phyloP scores from a whole-genome alignment of 2,113 vertebrate species.

The Channa maculata region DNA sequence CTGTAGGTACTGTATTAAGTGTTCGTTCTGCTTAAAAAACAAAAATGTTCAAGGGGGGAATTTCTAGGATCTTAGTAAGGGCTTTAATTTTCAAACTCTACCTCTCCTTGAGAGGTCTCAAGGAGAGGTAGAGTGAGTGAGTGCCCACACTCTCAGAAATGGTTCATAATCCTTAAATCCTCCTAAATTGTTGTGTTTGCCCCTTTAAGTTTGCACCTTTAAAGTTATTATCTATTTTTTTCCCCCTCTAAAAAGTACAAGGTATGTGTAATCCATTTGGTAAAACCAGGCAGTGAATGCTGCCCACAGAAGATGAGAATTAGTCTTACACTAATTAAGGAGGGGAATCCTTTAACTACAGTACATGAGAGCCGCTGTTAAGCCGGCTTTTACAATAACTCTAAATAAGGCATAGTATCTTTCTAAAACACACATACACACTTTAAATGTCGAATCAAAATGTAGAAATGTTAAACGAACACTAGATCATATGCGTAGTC shows the following conservation, averaged over 20 bases:
- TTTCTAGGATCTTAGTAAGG: not conserved
- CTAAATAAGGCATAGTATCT: not conserved
- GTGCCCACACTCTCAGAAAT: not conserved
- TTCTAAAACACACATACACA: not conserved
- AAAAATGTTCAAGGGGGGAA: not conserved
- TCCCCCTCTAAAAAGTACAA: constrained; percentile 12
- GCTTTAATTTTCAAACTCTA: constrained; percentile 6
- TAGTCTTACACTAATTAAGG: constrained; percentile 41
- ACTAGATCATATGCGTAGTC: not conserved
- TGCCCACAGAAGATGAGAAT: constrained; percentile 27
- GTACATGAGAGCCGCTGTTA: constrained; percentile 7
- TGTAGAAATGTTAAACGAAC: not conserved
- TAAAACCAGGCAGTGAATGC: constrained; percentile 25
- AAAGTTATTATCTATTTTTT: not conserved
- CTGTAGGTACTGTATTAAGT: not conserved
- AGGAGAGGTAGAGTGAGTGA: too few relatives aligned
- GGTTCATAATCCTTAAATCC: constrained; percentile 1
- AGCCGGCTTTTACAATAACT: not conserved
- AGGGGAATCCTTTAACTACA: constrained; percentile 27
- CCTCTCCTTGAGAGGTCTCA: not conserved
- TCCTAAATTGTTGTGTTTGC: constrained; percentile 5
- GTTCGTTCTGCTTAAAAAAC: not conserved
- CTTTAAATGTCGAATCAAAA: not conserved
- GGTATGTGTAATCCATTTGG: constrained; percentile 36
- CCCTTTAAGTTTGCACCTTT: not conserved